Conservation (phyloP, 53 echinoderm and acorn worm genomes). For the Antedon mediterranea region DNA sequence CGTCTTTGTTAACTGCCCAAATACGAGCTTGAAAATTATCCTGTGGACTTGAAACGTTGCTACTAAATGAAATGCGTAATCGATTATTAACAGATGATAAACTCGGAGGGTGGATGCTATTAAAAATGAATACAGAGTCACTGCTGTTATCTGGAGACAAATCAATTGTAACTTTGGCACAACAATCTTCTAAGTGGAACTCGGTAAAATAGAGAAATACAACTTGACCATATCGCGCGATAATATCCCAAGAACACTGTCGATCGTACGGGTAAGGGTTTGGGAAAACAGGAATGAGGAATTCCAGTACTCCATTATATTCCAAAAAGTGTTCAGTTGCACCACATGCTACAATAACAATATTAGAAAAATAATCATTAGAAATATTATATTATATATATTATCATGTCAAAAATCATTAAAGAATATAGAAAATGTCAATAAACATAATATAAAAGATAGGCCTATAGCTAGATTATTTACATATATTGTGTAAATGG, state of each 20-base stretch:
- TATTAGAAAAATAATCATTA: neutral
- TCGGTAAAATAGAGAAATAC: neutral
- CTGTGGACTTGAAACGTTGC: neutral
- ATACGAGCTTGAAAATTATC: neutral
- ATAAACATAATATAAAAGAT: no score
- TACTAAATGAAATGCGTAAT: neutral
- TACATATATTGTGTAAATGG: no score
- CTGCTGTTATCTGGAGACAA: neutral
- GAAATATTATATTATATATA: no score
- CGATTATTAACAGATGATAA: neutral
- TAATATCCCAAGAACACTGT: neutral
- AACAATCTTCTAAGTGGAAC: neutral
- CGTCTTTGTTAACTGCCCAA: neutral
- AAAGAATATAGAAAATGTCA: no score
- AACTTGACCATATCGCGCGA: neutral
- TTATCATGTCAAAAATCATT: no score
- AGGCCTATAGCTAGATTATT: no score
- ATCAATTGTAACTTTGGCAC: neutral
- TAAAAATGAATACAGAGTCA: neutral
- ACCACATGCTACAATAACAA: neutral
- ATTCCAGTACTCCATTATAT: neutral
- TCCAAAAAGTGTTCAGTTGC: neutral
- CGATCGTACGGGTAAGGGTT: neutral
- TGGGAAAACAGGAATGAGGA: neutral
- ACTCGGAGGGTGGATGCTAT: neutral